phyloP scores from a whole-genome alignment of 1,140 invertebrate species.

The Ridgeia piscesae region DNA sequence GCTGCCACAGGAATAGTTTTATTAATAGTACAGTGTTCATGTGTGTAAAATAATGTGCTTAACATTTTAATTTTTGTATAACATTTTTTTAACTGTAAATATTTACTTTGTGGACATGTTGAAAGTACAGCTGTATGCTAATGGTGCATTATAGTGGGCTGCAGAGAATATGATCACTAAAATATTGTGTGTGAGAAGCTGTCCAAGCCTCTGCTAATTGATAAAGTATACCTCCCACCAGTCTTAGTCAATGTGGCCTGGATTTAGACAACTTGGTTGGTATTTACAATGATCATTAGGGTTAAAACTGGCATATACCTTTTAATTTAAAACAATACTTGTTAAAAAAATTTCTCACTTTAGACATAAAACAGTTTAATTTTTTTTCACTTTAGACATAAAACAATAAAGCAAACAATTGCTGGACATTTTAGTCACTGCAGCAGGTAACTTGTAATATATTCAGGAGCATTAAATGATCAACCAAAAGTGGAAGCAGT shows the following conservation, averaged over 20 bases:
- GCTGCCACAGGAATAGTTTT: neutral
- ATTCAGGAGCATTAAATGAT: neutral
- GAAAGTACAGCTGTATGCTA: neutral
- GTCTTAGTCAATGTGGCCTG: neutral
- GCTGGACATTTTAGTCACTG: neutral
- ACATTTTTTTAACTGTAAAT: neutral
- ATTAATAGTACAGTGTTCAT: neutral
- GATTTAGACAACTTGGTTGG: neutral
- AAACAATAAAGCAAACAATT: neutral
- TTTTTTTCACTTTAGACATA: no score
- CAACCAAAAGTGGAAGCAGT: neutral
- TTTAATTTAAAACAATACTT: no score
- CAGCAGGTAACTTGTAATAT: neutral
- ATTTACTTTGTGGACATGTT: neutral
- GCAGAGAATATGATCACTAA: neutral
- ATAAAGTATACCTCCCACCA: neutral
- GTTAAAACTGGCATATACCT: neutral
- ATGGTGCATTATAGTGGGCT: neutral
- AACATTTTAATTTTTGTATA: neutral
- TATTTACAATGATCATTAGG: neutral
- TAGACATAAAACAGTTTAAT: no score
- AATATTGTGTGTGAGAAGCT: neutral
- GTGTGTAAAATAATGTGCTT: neutral
- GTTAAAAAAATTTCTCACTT: neutral
- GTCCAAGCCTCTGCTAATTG: neutral